These are phyloP conservation scores for Amblyjoppa fuscipennis DNA, from an alignment of 2,888 invertebrate species.

Conservation along the genomic window DNA sequence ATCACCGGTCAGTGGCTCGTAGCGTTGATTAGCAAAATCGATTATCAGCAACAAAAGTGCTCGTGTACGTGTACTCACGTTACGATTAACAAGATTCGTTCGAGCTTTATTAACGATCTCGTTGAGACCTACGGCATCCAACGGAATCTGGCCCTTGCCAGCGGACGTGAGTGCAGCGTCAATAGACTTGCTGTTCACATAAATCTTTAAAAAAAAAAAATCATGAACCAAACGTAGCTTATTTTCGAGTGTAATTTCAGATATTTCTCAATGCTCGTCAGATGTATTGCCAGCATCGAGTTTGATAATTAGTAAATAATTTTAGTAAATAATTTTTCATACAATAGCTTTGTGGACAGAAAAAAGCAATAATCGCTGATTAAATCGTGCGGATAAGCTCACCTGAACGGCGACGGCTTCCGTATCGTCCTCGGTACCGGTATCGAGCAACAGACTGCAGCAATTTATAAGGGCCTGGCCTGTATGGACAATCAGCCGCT, in stretches of 20 bases:
- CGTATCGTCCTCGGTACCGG: constrained; percentile 81
- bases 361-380: constrained; percentile 3
- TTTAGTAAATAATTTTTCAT: not conserved
- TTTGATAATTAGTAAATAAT: not conserved
- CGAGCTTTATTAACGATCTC: constrained; percentile 82
- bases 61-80: constrained; percentile 81
- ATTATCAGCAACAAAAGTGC: constrained; percentile 84
- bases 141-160: not conserved
- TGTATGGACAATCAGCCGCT: constrained; percentile 68
- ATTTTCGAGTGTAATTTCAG: not conserved
- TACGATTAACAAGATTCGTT: constrained; percentile 79
- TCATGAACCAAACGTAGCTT: not conserved
- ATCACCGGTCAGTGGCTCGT: constrained; percentile 81
- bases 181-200: constrained; percentile 81
- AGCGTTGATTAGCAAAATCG: constrained; percentile 83
- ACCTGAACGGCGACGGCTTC: constrained; percentile 84
- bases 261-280: not conserved
- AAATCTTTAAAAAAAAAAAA: constrained; percentile 79
- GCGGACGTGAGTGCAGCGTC: constrained; percentile 55
- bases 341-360: not conserved
- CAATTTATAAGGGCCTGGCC: constrained; percentile 82
- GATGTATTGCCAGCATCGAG: not conserved
- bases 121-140: constrained; percentile 75
- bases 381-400: constrained; percentile 50
- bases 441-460: constrained; percentile 84